phyloP scores from a whole-genome alignment of 2,888 invertebrate species.

The Drosophila kanekoi region DNA sequence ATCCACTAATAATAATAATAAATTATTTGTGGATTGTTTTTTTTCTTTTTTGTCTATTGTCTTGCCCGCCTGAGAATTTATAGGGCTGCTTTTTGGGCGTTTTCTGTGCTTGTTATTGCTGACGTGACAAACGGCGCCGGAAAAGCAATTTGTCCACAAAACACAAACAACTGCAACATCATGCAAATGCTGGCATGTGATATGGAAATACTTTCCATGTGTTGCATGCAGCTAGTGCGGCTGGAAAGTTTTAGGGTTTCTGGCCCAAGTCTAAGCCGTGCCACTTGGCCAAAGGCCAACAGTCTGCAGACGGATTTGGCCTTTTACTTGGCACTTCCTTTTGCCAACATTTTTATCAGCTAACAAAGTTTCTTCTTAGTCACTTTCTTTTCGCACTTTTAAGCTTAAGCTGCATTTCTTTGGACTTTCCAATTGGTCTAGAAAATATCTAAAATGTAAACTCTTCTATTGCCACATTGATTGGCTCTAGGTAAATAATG shows the following conservation, averaged over 20 bases:
- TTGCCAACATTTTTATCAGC: conserved; percentile 20
- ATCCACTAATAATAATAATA: conserved; percentile 61
- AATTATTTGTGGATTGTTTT: conserved; percentile 49
- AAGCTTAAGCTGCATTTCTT: not conserved
- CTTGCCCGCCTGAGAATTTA: conserved; percentile 48
- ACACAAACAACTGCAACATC: conserved; percentile 10
- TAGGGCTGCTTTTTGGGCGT: conserved; percentile 27
- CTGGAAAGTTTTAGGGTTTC: conserved; percentile 45
- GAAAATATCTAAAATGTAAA: too few species aligned
- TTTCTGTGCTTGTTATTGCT: conserved; percentile 7
- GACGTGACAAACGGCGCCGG: conserved; percentile 45
- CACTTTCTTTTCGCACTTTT: conserved; percentile 28
- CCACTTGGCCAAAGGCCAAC: conserved; percentile 38
- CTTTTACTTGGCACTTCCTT: conserved; percentile 22
- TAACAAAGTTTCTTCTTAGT: conserved; percentile 3
- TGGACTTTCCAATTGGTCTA: not conserved
- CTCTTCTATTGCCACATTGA: too few species aligned
- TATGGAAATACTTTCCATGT: conserved; percentile 15
- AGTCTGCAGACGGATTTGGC: conserved; percentile 14
- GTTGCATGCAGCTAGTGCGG: conserved; percentile 8
- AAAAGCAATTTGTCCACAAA: conserved; percentile 33
- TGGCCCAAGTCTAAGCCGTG: conserved; percentile 41
- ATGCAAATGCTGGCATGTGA: conserved; percentile 6
- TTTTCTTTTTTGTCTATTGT: conserved; percentile 32
- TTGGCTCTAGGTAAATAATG: too few species aligned